These are phyloP conservation scores for Brienomyrus longianalis DNA, from an alignment of 2,113 vertebrate species.

Conservation along the genomic window DNA sequence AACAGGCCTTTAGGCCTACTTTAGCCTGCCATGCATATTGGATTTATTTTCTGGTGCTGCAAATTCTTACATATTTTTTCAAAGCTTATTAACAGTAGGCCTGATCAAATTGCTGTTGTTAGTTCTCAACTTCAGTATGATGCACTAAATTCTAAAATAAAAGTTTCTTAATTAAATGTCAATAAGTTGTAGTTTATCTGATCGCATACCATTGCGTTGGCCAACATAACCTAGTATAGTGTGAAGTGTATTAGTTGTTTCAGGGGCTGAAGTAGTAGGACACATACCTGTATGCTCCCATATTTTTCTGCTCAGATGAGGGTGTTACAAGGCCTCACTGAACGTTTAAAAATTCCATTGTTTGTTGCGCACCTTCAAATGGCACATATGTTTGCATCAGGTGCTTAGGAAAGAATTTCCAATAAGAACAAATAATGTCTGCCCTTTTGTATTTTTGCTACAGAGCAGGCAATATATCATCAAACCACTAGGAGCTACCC, in stretches of 20 bases:
- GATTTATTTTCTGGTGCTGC: not conserved
- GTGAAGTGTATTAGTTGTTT: not conserved
- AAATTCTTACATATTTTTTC: not conserved
- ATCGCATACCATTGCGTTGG: not conserved
- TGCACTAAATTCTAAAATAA: not conserved
- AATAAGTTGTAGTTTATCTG: not conserved
- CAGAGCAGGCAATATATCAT: not conserved
- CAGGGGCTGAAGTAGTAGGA: not conserved
- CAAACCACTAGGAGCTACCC: not conserved
- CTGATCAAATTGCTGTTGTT: not conserved
- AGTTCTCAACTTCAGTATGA: not conserved
- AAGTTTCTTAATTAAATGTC: not conserved
- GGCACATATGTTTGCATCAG: not conserved
- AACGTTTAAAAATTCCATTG: not conserved
- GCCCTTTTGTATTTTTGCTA: not conserved
- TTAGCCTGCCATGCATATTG: not conserved
- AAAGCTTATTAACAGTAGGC: not conserved
- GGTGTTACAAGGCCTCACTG: not conserved
- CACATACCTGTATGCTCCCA: not conserved
- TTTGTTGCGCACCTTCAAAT: not conserved
- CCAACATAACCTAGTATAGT: not conserved
- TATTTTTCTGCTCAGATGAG: not conserved
- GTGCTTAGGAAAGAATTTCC: not conserved
- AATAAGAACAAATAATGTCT: not conserved
- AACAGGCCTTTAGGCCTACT: not conserved